phyloP scores from a whole-genome alignment of 2,113 vertebrate species.

The Thomomys bottae region DNA sequence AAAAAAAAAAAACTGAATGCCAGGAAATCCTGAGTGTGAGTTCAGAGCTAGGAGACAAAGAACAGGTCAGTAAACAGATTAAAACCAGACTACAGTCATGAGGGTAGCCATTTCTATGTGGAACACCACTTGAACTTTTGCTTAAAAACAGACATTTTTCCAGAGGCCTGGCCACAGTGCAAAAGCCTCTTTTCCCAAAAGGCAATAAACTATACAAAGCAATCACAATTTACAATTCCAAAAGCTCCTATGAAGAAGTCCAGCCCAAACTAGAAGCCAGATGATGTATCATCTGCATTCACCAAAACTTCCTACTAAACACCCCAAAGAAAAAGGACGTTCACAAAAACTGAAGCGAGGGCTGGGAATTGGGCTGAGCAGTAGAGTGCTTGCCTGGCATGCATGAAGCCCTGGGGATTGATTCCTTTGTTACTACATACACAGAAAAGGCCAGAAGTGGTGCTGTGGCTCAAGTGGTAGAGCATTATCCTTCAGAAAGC shows the following conservation, averaged over 20 bases:
- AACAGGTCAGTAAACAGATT: neutral
- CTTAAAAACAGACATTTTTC: neutral
- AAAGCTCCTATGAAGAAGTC: neutral
- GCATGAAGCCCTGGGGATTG: no score
- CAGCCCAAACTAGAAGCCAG: neutral
- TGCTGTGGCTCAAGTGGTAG: no score
- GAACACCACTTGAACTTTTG: neutral
- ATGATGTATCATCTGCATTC: neutral
- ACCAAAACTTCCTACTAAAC: neutral
- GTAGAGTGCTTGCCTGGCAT: no score
- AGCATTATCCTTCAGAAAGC: no score
- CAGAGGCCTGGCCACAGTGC: neutral
- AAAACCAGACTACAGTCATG: neutral
- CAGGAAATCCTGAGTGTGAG: slow-evolving; percentile 48
- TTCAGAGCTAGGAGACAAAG: neutral
- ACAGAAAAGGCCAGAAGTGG: no score
- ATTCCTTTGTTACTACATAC: no score
- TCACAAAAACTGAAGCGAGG: neutral
- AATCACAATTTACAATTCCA: neutral
- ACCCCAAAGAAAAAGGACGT: neutral
- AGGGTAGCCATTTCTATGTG: neutral
- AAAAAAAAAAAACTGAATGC: slow-evolving; percentile 14
- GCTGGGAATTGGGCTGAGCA: no score
- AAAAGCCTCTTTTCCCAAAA: neutral
- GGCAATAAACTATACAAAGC: neutral